Percentiles rank a stretch among this genome's conserved stretches.
Evolutionary conservation across 2,797 vertebrate genomes (phyloP).

Genomic region (Typhlichthys eigenmanni): DNA sequence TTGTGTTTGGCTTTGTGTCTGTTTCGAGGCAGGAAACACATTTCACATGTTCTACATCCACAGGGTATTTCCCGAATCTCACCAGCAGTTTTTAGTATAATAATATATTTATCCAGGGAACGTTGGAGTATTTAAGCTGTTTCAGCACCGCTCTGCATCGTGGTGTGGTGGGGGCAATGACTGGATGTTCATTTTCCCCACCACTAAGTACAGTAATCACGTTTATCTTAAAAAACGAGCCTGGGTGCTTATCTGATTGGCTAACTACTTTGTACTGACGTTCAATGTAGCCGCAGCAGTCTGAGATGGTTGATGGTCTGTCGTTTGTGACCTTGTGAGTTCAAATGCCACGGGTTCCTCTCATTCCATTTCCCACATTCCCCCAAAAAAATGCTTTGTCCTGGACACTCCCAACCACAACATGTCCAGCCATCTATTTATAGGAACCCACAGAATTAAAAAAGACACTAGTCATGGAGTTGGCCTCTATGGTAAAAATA

Average conservation of each 20-base stretch:
- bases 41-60: conserved; percentile 9
- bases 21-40: neutral
- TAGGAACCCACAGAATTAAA: conserved; percentile 46
- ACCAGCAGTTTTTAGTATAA: neutral
- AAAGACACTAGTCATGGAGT: conserved; percentile 4
- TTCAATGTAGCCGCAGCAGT: too few species aligned
- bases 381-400: conserved; percentile 62
- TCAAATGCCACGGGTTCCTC: conserved; percentile 64
- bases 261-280: too few species aligned
- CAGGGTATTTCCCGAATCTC: neutral
- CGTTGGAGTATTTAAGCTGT: neutral
- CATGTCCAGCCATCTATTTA: conserved; percentile 42
- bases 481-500: conserved; percentile 29
- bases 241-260: too few species aligned
- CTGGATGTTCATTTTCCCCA: conserved; percentile 11
- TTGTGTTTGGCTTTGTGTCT: neutral
- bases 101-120: neutral
- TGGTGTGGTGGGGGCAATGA: conserved; percentile 14
- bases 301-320: conserved; percentile 4
- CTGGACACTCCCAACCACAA: conserved; percentile 50
- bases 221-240: too few species aligned
- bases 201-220: too few species aligned
- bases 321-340: conserved; percentile 47
- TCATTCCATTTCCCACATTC: conserved; percentile 70
- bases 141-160: neutral